Evolutionary conservation across 2,888 invertebrate genomes (phyloP).

Genomic region (Sericinus montela): DNA sequence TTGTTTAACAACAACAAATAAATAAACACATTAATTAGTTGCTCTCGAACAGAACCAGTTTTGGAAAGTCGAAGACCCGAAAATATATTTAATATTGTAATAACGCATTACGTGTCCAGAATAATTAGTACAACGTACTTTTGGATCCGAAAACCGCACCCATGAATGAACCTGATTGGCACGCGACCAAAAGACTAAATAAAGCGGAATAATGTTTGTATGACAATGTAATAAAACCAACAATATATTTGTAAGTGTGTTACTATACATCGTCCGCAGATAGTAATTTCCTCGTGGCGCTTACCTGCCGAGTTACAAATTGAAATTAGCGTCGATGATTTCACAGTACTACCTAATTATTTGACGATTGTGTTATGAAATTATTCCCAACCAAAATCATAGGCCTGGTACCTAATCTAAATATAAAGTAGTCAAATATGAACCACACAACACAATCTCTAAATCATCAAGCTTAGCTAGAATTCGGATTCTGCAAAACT

Average conservation of each 20-base stretch:
- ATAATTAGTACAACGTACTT: constrained; percentile 14
- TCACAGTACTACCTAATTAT: too few species aligned
- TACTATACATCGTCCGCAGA: too few species aligned
- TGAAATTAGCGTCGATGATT: too few species aligned
- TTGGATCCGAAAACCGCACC: constrained; percentile 5
- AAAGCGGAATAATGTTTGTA: constrained; percentile 9
- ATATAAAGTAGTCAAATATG: too few species aligned
- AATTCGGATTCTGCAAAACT: too few species aligned
- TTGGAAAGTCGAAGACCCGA: constrained; percentile 9
- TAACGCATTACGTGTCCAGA: constrained; percentile 13
- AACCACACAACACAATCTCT: too few species aligned
- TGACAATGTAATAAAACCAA: constrained; percentile 9
- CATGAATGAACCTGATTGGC: constrained; percentile 17
- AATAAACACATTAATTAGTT: constrained; percentile 15
- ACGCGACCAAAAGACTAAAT: constrained; percentile 10
- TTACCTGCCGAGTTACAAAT: too few species aligned
- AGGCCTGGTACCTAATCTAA: too few species aligned
- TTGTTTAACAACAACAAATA: constrained; percentile 14
- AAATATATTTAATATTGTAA: constrained; percentile 11
- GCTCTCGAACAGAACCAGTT: constrained; percentile 9
- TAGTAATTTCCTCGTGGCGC: too few species aligned
- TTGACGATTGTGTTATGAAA: too few species aligned
- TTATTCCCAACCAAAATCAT: too few species aligned
- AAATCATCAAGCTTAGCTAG: too few species aligned
- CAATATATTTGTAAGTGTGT: neutral